Percentiles rank a stretch among this genome's conserved stretches.
Conservation (phyloP, 2,113 vertebrate species). For the Neoarius graeffei region DNA sequence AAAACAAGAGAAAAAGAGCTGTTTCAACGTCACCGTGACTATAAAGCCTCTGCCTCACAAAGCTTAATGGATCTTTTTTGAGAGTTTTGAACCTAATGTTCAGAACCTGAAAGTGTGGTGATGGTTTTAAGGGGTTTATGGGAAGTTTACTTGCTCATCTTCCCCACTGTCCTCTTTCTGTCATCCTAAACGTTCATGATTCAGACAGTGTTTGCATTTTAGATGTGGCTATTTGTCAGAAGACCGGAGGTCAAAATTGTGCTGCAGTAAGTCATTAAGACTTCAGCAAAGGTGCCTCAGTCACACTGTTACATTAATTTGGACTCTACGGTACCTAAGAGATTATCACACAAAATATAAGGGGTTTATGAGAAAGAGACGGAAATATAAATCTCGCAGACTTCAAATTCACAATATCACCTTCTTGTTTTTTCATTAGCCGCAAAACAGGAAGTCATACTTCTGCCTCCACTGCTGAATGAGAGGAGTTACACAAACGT, state of each 20-base stretch:
- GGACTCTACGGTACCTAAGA: neutral
- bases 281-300: neutral
- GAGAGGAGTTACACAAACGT: neutral
- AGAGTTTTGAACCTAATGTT: neutral
- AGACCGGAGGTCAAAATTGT: neutral
- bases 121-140: neutral
- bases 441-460: neutral
- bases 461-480: neutral
- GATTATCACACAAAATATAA: neutral
- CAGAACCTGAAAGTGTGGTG: conserved; percentile 8
- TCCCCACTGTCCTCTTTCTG: neutral
- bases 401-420: neutral
- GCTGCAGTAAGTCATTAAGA: neutral
- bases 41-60: no score
- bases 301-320: neutral
- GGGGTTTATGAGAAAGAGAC: neutral
- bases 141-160: neutral
- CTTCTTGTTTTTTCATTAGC: neutral
- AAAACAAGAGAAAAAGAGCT: neutral
- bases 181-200: conserved; percentile 6
- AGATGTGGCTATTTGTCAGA: conserved; percentile 26
- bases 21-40: neutral
- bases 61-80: no score
- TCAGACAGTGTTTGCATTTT: conserved; percentile 35
- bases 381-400: neutral